Evolutionary conservation across 2,888 invertebrate species (phyloP).

Genomic region (Coenonympha arcania): DNA sequence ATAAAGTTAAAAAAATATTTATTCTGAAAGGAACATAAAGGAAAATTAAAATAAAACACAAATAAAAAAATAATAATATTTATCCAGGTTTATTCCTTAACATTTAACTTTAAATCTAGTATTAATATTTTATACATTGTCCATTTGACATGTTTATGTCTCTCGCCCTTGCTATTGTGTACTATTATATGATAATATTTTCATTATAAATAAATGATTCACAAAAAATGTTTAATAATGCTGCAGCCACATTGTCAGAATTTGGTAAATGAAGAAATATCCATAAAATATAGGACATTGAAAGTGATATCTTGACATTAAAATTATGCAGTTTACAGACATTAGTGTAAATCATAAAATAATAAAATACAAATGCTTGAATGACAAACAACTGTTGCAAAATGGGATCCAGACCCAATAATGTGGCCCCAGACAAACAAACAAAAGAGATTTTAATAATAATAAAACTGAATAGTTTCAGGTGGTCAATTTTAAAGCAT

Average conservation of each 20-base stretch:
- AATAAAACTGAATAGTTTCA: conserved; percentile 27
- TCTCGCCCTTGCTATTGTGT: conserved; percentile 52
- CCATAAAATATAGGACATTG: too few relatives aligned
- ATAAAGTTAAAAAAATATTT: conserved; percentile 3
- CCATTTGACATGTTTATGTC: conserved; percentile 57
- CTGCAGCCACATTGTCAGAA: neutral
- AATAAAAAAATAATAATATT: conserved; percentile 66
- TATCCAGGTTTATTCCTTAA: conserved; percentile 73
- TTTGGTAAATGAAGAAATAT: neutral
- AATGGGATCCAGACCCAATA: neutral
- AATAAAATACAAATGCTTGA: too few relatives aligned
- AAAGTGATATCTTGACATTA: too few relatives aligned
- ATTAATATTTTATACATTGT: conserved; percentile 71
- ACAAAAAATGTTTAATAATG: conserved; percentile 25
- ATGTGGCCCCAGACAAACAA: neutral
- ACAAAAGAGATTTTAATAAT: conserved; percentile 26
- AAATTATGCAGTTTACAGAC: too few relatives aligned
- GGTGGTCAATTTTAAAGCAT: conserved; percentile 58
- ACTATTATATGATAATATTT: conserved; percentile 32
- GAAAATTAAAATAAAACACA: conserved; percentile 55
- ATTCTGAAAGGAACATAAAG: conserved; percentile 26
- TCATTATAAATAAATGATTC: conserved; percentile 29
- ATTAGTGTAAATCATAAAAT: too few relatives aligned
- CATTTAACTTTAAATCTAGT: conserved; percentile 66
- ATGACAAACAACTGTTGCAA: neutral